Conservation (phyloP, 2,113 vertebrate genomes). For the Octodon degus region DNA sequence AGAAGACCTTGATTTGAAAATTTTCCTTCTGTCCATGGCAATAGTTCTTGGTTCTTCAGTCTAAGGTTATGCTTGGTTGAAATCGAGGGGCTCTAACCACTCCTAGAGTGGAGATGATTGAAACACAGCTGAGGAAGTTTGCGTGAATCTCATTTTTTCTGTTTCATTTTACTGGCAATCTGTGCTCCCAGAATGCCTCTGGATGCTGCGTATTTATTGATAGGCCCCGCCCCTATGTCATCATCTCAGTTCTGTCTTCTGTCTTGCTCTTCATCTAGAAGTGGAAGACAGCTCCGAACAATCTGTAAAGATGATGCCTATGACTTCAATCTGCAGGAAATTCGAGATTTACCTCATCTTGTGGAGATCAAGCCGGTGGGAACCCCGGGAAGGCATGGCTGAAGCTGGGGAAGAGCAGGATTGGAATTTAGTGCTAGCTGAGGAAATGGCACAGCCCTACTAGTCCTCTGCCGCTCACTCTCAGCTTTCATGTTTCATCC, state of each 20-base stretch:
- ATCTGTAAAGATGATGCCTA: constrained; percentile 88
- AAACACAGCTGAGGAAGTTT: not conserved
- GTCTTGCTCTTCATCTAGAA: constrained; percentile 77
- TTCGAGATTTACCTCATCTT: constrained; percentile 79
- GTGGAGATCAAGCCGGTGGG: constrained; percentile 83
- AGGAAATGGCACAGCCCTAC: not conserved
- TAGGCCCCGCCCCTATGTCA: accelerated
- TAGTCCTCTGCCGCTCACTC: not conserved
- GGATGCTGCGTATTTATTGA: not conserved
- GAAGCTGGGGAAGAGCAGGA: accelerated
- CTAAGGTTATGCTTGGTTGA: not conserved
- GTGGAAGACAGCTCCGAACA: constrained; percentile 86
- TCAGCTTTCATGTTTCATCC: constrained; percentile 39
- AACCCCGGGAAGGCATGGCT: not conserved
- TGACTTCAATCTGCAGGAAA: constrained; percentile 89
- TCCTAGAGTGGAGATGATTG: not conserved
- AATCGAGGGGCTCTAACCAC: not conserved
- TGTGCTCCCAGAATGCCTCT: not conserved
- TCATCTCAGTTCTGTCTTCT: not conserved
- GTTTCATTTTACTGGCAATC: not conserved
- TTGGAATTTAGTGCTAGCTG: not conserved
- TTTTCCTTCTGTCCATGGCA: not conserved
- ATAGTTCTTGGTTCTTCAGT: not conserved
- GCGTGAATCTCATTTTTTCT: not conserved
- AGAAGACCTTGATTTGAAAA: not conserved